A percentile compares a stretch with the other conserved stretches of the same genome.
Conservation (phyloP, 2,888 invertebrate species). For the Spilosoma lubricipeda region DNA sequence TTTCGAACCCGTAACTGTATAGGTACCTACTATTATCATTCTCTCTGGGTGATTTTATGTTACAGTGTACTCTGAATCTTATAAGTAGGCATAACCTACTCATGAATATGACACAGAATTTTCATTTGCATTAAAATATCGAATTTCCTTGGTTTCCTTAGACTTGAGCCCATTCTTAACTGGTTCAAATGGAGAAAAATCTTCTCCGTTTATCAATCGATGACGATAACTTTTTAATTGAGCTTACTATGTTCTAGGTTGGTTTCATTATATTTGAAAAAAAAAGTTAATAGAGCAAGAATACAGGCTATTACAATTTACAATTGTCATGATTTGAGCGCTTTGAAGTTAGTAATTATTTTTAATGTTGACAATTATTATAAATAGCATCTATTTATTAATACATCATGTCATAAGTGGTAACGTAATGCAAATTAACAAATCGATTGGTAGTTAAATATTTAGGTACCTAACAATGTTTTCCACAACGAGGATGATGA, state of each 20-base stretch:
- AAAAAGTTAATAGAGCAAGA: background rate
- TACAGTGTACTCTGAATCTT: background rate
- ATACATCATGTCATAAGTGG: background rate
- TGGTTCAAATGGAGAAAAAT: too few relatives aligned
- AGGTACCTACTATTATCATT: background rate
- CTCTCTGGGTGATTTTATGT: background rate
- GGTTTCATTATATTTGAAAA: background rate
- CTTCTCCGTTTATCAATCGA: background rate
- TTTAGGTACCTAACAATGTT: slow-evolving; percentile 15
- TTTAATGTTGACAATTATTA: background rate
- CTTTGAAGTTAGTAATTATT: background rate
- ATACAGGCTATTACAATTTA: background rate
- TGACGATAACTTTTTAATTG: background rate
- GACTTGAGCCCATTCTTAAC: background rate
- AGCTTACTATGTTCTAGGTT: background rate
- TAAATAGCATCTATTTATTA: background rate
- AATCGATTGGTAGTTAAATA: background rate
- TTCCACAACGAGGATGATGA: slow-evolving; percentile 43
- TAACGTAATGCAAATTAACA: background rate
- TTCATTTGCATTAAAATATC: background rate
- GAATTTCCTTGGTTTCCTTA: background rate
- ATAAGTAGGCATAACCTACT: background rate
- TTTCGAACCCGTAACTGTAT: background rate
- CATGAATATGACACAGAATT: background rate
- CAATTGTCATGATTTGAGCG: background rate